Conservation (phyloP, 1,140 invertebrate species). For the Ceratoteleas bidentatus region DNA sequence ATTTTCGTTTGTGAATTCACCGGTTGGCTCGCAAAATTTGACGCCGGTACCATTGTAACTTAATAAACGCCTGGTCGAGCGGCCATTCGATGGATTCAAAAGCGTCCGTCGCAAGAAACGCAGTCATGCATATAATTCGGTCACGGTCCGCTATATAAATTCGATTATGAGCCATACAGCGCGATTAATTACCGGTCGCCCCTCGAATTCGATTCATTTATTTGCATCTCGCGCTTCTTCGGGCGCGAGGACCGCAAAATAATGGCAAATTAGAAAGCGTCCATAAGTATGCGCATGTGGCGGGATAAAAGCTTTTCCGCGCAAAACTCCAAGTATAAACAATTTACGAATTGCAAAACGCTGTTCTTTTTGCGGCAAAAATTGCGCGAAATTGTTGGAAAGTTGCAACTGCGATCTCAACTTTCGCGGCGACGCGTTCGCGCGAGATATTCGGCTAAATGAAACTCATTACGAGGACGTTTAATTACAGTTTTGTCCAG, state of each 20-base stretch:
- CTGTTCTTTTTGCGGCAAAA: too few species aligned
- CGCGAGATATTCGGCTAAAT: slow-evolving; percentile 7
- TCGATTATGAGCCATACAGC: neutral
- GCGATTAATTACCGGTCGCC: neutral
- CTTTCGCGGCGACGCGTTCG: slow-evolving; percentile 1
- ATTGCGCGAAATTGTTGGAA: slow-evolving; percentile 7
- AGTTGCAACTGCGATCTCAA: neutral
- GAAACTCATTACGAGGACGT: slow-evolving; percentile 21
- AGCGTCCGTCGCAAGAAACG: slow-evolving; percentile 4
- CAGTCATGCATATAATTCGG: slow-evolving; percentile 1
- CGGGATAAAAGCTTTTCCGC: slow-evolving; percentile 5
- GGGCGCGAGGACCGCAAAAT: neutral
- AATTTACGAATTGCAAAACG: neutral
- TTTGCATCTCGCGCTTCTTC: neutral
- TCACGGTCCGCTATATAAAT: neutral
- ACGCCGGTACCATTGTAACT: slow-evolving; percentile 22
- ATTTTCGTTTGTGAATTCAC: slow-evolving; percentile 27
- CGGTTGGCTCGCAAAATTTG: slow-evolving; percentile 13
- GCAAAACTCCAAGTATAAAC: neutral
- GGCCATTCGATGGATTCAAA: slow-evolving; percentile 18
- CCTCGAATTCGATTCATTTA: slow-evolving; percentile 8
- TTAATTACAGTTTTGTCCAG: slow-evolving; percentile 26
- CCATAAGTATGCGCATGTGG: neutral
- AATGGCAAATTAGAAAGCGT: neutral
- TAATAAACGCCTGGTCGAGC: slow-evolving; percentile 14